Percentiles rank a stretch among this genome's conserved stretches.
Evolutionary conservation across 1,140 invertebrate species (phyloP).

Genomic region (Pinna nobilis): DNA sequence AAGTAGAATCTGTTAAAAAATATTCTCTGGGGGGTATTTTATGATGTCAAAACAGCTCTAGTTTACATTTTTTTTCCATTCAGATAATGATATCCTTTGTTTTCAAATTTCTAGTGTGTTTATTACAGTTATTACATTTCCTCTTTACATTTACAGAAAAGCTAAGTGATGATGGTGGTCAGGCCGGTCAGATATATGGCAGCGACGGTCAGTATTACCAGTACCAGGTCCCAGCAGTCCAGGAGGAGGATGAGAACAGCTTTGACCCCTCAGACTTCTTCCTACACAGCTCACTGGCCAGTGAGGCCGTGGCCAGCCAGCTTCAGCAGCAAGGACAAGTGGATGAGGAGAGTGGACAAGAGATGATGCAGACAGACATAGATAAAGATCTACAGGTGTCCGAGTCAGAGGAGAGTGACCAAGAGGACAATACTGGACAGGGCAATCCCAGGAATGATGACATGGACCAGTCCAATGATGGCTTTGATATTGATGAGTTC

Average conservation of each 20-base stretch:
- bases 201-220: constrained; percentile 40
- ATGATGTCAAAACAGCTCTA: too few species aligned
- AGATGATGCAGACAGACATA: constrained; percentile 46
- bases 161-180: constrained; percentile 54
- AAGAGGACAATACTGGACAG: constrained; percentile 11
- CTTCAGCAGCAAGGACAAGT: constrained; percentile 30
- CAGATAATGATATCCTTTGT: background rate
- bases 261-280: constrained; percentile 73
- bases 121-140: constrained; percentile 5
- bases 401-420: constrained; percentile 80
- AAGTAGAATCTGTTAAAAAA: too few species aligned
- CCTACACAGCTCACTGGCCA: constrained; percentile 65
- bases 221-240: constrained; percentile 39
- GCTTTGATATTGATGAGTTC: constrained; percentile 71
- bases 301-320: constrained; percentile 39
- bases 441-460: too few species aligned
- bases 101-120: too few species aligned
- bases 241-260: constrained; percentile 66
- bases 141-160: background rate
- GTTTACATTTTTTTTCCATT: background rate
- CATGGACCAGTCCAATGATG: constrained; percentile 59
- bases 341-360: constrained; percentile 47
- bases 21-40: too few species aligned
- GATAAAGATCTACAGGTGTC: constrained; percentile 83
- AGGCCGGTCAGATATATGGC: constrained; percentile 34